Base-by-base conservation (phyloP, 2,888 invertebrate genomes). In the Leptopilina syphax region DNA sequence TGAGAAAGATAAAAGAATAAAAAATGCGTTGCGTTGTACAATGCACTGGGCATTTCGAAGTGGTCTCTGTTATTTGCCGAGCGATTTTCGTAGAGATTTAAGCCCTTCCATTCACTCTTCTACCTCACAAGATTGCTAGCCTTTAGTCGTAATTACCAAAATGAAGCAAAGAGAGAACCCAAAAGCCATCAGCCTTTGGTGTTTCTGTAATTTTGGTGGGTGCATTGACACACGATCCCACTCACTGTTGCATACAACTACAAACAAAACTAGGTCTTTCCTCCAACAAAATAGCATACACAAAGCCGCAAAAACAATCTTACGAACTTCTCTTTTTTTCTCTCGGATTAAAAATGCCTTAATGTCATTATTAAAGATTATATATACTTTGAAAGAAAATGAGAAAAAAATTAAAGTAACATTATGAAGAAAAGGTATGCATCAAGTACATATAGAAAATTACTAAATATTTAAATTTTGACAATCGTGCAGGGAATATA, bases 91-190 rank as follows among this genome's bases (percentile, higher is more conserved):
- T 63, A 54, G 66, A 80, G 77, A 76, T 76, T 80, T 34, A 67
- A 54, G 66, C 78, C 67, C 57, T 65, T 27, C 66, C 67, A 60
- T 78, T 68, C 57, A 60, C 68, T 78, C 76, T 65, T 10, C 63
- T 79, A 70, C 82, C 77, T 73, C 76, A 83, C 81, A 84, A 86
- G 87, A 88, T 88, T 88, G 88, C 88, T 83, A 82, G 84, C 80
- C 84, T 84, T 86, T 84, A 83, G 81, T 79, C 85, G 86, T 88
- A 89, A 89, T 88, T 88, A 88, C 88, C 87, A 89, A 88, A 88
- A 88, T 89, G 84, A 82, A 88, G 85, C 86, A 88, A 73, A 73
- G 73, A 88, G 85, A 86, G 77, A 84, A 87, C 80, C 24, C 54
- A 85, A 85, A 87, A 85, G 85, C 86, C 86, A 88, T 88, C 88